These are phyloP conservation scores for Huso huso DNA, from an alignment of 2,797 vertebrate genomes.

Conservation along the genomic window DNA sequence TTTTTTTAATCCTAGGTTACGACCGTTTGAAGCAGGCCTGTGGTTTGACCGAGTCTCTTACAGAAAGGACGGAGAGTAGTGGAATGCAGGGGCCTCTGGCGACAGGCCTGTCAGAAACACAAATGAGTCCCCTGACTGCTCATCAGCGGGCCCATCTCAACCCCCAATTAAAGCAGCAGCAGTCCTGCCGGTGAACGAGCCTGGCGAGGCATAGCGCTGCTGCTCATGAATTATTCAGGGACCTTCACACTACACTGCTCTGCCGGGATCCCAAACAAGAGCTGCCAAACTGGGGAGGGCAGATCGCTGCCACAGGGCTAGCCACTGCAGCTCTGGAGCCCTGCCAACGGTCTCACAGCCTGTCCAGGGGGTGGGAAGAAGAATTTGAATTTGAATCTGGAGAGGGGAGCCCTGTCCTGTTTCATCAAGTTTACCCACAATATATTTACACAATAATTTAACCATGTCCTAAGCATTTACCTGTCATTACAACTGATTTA, in stretches of 20 bases:
- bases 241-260: conserved; percentile 6
- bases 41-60: too few species aligned
- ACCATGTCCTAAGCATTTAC: too few species aligned
- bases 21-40: too few species aligned
- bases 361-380: neutral
- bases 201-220: conserved; percentile 44
- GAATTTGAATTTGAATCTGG: neutral
- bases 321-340: conserved; percentile 9
- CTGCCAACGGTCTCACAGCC: neutral
- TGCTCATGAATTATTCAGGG: conserved; percentile 56
- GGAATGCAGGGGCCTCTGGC: conserved; percentile 15
- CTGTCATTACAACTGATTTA: too few species aligned
- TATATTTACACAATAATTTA: too few species aligned
- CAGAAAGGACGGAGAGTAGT: neutral
- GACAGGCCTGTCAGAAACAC: conserved; percentile 43
- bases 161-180: conserved; percentile 52
- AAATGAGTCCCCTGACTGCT: conserved; percentile 44
- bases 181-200: conserved; percentile 35
- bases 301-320: neutral
- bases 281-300: neutral
- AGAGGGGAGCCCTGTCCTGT: too few species aligned
- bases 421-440: too few species aligned
- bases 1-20: too few species aligned
- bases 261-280: neutral
- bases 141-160: conserved; percentile 58